Evolutionary conservation across 1,140 invertebrate genomes (phyloP).

Genomic region (Cephus cinctus): DNA sequence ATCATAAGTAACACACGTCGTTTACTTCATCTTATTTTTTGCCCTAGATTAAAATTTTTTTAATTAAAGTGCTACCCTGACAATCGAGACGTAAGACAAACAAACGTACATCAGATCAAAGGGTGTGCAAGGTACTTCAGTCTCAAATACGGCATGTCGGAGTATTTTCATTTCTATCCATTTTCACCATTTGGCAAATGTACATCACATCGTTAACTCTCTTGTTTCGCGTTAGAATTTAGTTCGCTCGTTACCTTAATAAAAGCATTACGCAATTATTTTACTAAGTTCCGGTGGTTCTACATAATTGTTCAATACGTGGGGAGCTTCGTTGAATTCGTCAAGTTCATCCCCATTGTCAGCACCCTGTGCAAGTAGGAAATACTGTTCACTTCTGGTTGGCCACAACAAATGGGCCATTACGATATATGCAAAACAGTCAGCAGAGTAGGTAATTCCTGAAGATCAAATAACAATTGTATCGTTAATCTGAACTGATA

Average conservation of each 20-base stretch:
- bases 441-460: conserved; percentile 93
- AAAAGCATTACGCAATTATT: conserved; percentile 46
- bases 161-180: conserved; percentile 32
- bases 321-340: conserved; percentile 90
- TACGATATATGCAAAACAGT: conserved; percentile 90
- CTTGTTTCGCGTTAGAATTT: conserved; percentile 1
- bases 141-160: conserved; percentile 42
- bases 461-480: conserved; percentile 24
- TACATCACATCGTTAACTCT: conserved; percentile 32
- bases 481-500: conserved; percentile 10
- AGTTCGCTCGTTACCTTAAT: conserved; percentile 11
- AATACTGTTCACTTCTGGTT: conserved; percentile 85
- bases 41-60: too few species aligned
- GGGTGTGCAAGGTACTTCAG: conserved; percentile 45
- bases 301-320: conserved; percentile 70
- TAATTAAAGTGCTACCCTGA: too few species aligned
- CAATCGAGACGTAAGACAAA: too few species aligned
- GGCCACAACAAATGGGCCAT: conserved; percentile 95
- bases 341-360: conserved; percentile 81
- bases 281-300: conserved; percentile 52
- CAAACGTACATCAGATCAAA: conserved; percentile 10
- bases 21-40: too few species aligned
- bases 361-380: conserved; percentile 71
- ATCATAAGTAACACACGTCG: too few species aligned
- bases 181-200: conserved; percentile 46